Percentiles rank a stretch among this genome's conserved stretches.
phyloP scores from a whole-genome alignment of 2,888 invertebrate species.

The Mythimna impura region DNA sequence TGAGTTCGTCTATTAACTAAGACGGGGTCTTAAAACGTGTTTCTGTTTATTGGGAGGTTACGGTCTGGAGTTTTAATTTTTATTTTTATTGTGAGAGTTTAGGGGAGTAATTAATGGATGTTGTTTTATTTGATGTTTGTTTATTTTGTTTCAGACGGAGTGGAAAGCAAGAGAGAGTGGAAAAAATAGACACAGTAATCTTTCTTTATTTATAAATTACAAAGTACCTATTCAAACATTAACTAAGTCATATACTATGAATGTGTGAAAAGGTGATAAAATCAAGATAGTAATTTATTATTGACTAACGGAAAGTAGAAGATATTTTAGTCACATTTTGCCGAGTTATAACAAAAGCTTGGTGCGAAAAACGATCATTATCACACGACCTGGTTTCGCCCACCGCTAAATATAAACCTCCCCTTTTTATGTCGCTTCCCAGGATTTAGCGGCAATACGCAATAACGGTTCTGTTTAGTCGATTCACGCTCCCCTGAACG shows the following conservation, averaged over 20 bases:
- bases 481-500: slow-evolving; percentile 22
- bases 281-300: background rate
- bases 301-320: no score
- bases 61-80: slow-evolving; percentile 45
- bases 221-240: background rate
- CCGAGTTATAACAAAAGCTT: slow-evolving; percentile 18
- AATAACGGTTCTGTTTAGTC: slow-evolving; percentile 40
- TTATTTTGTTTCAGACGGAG: slow-evolving; percentile 16
- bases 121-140: slow-evolving; percentile 30
- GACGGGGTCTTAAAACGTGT: slow-evolving; percentile 44
- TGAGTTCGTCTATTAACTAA: slow-evolving; percentile 53
- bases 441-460: slow-evolving; percentile 45
- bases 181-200: background rate
- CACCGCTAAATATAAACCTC: slow-evolving; percentile 51
- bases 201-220: background rate
- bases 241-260: background rate
- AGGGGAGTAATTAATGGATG: slow-evolving; percentile 33
- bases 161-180: background rate
- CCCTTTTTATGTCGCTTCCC: slow-evolving; percentile 44
- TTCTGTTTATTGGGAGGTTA: slow-evolving; percentile 49
- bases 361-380: slow-evolving; percentile 38
- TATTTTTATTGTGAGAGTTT: slow-evolving; percentile 33
- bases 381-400: slow-evolving; percentile 47
- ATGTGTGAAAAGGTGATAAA: background rate
- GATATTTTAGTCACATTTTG: slow-evolving; percentile 15